phyloP scores from a whole-genome alignment of 2,888 invertebrate species.

The Chaitophorus viminalis region DNA sequence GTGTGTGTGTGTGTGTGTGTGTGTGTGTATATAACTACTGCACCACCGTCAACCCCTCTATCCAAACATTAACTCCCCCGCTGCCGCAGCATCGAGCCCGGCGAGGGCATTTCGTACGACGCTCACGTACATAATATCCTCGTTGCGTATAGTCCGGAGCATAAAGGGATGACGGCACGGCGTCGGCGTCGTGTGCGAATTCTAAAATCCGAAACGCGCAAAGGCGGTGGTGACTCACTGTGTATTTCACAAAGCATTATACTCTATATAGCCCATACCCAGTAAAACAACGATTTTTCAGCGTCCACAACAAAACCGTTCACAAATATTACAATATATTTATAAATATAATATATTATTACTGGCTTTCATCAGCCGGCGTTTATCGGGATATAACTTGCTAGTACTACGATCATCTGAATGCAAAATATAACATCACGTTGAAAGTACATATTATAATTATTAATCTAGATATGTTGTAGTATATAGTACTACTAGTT shows the following conservation, averaged over 20 bases:
- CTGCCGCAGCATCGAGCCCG: not conserved
- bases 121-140: constrained; percentile 42
- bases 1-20: too few relatives aligned
- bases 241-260: not conserved
- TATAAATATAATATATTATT: too few relatives aligned
- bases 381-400: too few relatives aligned
- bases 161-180: constrained; percentile 32
- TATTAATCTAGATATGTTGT: too few relatives aligned
- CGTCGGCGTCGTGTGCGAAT: constrained; percentile 4
- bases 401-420: too few relatives aligned
- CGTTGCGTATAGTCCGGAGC: not conserved
- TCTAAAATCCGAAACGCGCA: constrained; percentile 16
- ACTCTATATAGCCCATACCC: not conserved
- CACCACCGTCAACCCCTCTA: constrained; percentile 9
- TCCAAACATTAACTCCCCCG: constrained; percentile 35
- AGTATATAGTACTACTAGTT: too few relatives aligned
- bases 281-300: not conserved
- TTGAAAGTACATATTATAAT: too few relatives aligned
- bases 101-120: constrained; percentile 42
- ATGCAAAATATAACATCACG: too few relatives aligned
- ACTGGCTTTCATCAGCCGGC: too few relatives aligned
- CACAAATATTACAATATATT: too few relatives aligned
- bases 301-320: not conserved
- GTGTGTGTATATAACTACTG: not conserved
- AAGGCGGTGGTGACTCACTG: not conserved